Conservation (phyloP, 2,888 invertebrate species). For the Eupithecia subfuscata region DNA sequence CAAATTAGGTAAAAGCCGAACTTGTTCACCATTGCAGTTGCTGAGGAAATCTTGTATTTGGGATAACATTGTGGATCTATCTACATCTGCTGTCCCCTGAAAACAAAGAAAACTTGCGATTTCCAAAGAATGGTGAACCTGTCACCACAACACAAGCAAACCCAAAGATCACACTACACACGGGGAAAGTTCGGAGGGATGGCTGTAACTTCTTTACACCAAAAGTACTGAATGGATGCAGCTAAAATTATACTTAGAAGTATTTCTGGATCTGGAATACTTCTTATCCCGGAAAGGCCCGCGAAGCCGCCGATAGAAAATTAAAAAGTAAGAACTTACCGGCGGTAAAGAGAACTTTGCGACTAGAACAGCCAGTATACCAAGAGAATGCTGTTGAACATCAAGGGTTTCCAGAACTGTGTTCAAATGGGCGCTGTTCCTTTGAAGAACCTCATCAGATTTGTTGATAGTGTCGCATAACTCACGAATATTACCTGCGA, state of each 20-base stretch:
- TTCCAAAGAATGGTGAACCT: not conserved
- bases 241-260: not conserved
- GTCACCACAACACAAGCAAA: not conserved
- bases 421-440: constrained; percentile 93
- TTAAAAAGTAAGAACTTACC: constrained; percentile 59
- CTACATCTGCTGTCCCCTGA: constrained; percentile 75
- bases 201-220: not conserved
- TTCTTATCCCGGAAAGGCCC: not conserved
- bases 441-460: constrained; percentile 91
- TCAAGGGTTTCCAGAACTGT: constrained; percentile 96
- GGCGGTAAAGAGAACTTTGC: constrained; percentile 88
- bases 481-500: constrained; percentile 89
- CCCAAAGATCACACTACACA: not conserved
- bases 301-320: not conserved
- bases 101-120: constrained; percentile 31
- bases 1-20: constrained; percentile 92
- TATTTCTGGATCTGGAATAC: not conserved
- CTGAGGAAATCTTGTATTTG: constrained; percentile 94
- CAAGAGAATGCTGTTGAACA: constrained; percentile 95
- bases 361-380: constrained; percentile 93
- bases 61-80: constrained; percentile 84
- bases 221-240: not conserved
- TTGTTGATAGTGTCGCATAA: constrained; percentile 89
- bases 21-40: constrained; percentile 95
- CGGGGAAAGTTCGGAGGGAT: not conserved